These are phyloP conservation scores for Dysdera silvatica DNA, from an alignment of 1,140 invertebrate species.

Conservation along the genomic window DNA sequence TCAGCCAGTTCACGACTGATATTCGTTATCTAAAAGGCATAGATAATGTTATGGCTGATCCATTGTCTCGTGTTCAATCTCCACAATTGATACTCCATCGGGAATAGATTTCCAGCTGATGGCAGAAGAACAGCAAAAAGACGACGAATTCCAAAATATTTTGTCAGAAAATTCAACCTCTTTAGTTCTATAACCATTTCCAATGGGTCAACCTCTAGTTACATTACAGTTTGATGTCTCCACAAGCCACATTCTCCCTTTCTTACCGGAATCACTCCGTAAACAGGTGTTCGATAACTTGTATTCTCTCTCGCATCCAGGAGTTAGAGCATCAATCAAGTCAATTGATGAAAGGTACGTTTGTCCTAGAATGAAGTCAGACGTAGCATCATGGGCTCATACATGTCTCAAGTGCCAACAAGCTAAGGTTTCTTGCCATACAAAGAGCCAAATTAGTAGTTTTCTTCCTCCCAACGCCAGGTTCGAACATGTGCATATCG, in stretches of 20 bases:
- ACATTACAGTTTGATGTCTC: conserved; percentile 11
- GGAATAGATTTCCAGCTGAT: conserved; percentile 1
- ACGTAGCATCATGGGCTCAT: not conserved
- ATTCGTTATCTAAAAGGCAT: conserved; percentile 41
- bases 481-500: conserved; percentile 47
- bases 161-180: not conserved
- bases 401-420: conserved; percentile 16
- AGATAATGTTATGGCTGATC: conserved; percentile 35
- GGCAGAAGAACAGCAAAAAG: conserved; percentile 8
- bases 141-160: conserved; percentile 1
- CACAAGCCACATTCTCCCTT: not conserved
- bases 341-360: conserved; percentile 3
- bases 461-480: not conserved
- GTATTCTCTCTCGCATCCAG: conserved; percentile 19
- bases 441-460: conserved; percentile 8
- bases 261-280: conserved; percentile 2
- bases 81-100: not conserved
- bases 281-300: conserved; percentile 3
- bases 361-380: conserved; percentile 18
- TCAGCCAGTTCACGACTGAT: conserved; percentile 41
- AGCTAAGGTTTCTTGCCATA: conserved; percentile 21
- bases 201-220: not conserved
- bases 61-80: conserved; percentile 16
- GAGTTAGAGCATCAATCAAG: not conserved
- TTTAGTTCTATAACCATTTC: not conserved